Evolutionary conservation across 2,888 invertebrate genomes (phyloP).

Genomic region (Apamea anceps): DNA sequence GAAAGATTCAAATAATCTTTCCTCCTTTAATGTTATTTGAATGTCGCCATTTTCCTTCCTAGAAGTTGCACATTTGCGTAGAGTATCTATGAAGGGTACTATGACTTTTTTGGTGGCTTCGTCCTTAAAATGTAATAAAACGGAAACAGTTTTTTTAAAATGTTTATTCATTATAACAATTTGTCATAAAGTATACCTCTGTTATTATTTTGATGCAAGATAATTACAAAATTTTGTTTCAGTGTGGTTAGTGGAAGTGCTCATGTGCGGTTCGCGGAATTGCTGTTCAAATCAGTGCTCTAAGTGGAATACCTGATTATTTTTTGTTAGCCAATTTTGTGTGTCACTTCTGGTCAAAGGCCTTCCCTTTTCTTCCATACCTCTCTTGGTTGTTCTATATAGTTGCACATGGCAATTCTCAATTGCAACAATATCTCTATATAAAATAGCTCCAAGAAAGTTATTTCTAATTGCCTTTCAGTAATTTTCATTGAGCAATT

Average conservation of each 20-base stretch:
- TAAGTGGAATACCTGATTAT: no score
- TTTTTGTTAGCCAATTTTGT: no score
- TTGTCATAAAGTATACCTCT: no score
- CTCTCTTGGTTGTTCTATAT: no score
- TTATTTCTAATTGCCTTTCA: neutral
- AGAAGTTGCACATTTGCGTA: neutral
- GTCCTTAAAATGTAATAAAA: neutral
- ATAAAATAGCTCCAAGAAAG: neutral
- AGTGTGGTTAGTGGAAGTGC: no score
- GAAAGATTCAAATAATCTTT: neutral
- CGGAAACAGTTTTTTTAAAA: neutral
- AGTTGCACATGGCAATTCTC: neutral
- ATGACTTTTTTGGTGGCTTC: neutral
- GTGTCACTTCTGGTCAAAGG: no score
- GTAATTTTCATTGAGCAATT: slow-evolving; percentile 13
- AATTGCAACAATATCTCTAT: neutral
- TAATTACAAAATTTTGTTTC: no score
- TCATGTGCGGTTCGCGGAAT: no score
- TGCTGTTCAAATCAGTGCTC: no score
- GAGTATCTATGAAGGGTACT: neutral
- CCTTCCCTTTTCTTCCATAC: no score
- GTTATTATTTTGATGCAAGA: no score
- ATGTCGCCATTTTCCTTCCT: neutral
- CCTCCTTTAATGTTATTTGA: neutral
- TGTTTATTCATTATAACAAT: neutral